Evolutionary conservation across 1,140 invertebrate genomes (phyloP).

Genomic region (Himalopsyche phryganea): DNA sequence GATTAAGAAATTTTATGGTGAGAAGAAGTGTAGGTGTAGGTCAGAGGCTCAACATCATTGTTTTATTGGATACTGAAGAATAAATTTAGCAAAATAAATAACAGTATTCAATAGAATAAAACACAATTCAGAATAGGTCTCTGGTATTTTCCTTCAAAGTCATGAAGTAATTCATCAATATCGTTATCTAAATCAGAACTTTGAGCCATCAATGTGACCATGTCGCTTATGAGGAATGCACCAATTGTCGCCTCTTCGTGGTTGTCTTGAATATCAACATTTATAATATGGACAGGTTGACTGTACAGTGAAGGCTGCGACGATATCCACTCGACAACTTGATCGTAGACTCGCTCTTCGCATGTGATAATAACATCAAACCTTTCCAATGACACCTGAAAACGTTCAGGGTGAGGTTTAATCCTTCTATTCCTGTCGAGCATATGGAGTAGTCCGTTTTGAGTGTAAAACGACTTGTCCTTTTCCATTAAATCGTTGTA

Average conservation of each 20-base stretch:
- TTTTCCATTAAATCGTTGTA: conserved; percentile 90
- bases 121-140: conserved; percentile 89
- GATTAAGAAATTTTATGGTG: too few relatives aligned
- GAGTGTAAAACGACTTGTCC: conserved; percentile 91
- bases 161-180: conserved; percentile 93
- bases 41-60: too few relatives aligned
- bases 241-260: conserved; percentile 99
- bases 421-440: conserved; percentile 95
- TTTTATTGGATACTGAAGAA: too few relatives aligned
- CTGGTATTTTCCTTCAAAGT: conserved; percentile 89
- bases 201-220: conserved; percentile 84
- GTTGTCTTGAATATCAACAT: conserved; percentile 99
- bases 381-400: conserved; percentile 85
- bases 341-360: conserved; percentile 98
- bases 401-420: conserved; percentile 91
- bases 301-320: conserved; percentile 67
- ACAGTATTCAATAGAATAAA: conserved; percentile 77
- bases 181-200: conserved; percentile 96
- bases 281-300: conserved; percentile 92
- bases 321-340: conserved; percentile 78
- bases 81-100: too few relatives aligned
- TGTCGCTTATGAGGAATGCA: conserved; percentile 95
- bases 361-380: conserved; percentile 98
- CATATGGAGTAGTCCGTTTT: conserved; percentile 98
- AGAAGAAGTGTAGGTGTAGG: too few relatives aligned